Evolutionary conservation across 2,888 invertebrate species (phyloP).

Genomic region (Dicyrtomina minuta): DNA sequence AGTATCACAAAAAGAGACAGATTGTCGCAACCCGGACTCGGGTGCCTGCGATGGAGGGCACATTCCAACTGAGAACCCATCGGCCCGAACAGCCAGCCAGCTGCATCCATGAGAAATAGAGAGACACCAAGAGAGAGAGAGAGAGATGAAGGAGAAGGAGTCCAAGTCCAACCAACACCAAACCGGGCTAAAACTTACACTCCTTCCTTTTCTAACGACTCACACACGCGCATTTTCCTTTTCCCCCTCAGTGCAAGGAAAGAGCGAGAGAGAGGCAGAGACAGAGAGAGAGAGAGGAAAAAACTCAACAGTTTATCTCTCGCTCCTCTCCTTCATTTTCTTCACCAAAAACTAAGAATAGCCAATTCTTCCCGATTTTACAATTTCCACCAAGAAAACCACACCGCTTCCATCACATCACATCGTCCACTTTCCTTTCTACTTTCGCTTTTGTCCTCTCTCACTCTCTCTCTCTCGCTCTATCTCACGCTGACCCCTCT

Average conservation of each 20-base stretch:
- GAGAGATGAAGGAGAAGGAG: slow-evolving; percentile 22
- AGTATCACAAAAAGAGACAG: slow-evolving; percentile 29
- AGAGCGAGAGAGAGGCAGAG: background rate
- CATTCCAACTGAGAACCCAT: slow-evolving; percentile 40
- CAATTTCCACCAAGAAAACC: slow-evolving; percentile 23
- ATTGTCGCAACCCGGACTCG: slow-evolving; percentile 42
- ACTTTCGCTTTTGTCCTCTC: slow-evolving; percentile 15
- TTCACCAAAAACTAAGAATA: slow-evolving; percentile 11
- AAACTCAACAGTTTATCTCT: slow-evolving; percentile 28
- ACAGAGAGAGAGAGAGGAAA: too few species aligned
- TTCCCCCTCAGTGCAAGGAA: background rate
- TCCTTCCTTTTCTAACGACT: background rate
- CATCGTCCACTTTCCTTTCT: slow-evolving; percentile 3
- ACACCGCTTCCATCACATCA: slow-evolving; percentile 3
- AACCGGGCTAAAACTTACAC: background rate
- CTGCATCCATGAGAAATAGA: slow-evolving; percentile 8
- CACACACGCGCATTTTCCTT: slow-evolving; percentile 13
- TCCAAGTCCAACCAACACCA: background rate
- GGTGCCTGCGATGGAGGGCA: slow-evolving; percentile 49
- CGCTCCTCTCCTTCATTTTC: slow-evolving; percentile 25
- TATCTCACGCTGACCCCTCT: too few species aligned
- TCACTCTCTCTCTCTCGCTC: background rate
- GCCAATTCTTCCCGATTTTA: slow-evolving; percentile 1
- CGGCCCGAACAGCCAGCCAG: slow-evolving; percentile 19
- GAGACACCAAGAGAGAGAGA: background rate